Conservation (phyloP, 2,113 vertebrate genomes). For the Hydrochoerus hydrochaeris region DNA sequence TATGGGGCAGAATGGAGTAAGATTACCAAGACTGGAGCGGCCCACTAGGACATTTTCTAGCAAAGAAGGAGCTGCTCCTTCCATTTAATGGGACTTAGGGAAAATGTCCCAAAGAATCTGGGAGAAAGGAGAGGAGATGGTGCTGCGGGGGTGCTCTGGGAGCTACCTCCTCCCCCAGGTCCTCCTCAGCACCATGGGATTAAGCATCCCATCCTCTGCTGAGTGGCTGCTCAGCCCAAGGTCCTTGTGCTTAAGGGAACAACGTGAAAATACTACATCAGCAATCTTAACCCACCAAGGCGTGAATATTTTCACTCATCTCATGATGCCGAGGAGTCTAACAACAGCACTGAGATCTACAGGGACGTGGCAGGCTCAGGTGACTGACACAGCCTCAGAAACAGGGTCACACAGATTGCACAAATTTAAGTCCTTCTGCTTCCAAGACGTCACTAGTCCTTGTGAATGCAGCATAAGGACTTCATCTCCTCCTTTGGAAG, state of each 20-base stretch:
- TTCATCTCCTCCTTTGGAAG: conserved; percentile 51
- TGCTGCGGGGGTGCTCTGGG: no score
- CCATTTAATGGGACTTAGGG: neutral
- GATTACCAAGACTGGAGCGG: neutral
- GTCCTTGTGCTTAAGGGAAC: conserved; percentile 72
- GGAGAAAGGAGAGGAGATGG: neutral
- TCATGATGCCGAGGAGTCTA: conserved; percentile 59
- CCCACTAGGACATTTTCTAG: neutral
- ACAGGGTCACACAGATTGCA: neutral
- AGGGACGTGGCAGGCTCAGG: neutral
- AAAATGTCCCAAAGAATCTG: neutral
- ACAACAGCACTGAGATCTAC: neutral
- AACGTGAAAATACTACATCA: conserved; percentile 75
- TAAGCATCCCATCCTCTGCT: conserved; percentile 69
- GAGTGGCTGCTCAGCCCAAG: conserved; percentile 73
- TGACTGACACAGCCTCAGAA: neutral
- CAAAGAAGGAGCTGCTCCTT: neutral
- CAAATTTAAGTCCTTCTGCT: neutral
- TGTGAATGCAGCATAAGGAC: conserved; percentile 28
- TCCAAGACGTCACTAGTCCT: neutral
- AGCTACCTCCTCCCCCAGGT: conserved; percentile 46
- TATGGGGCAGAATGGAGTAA: neutral
- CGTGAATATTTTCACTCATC: conserved; percentile 66
- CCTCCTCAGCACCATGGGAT: conserved; percentile 84
- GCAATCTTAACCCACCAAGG: conserved; percentile 71